Conservation (phyloP, 2,888 invertebrate genomes). For the Cerastoderma edule region DNA sequence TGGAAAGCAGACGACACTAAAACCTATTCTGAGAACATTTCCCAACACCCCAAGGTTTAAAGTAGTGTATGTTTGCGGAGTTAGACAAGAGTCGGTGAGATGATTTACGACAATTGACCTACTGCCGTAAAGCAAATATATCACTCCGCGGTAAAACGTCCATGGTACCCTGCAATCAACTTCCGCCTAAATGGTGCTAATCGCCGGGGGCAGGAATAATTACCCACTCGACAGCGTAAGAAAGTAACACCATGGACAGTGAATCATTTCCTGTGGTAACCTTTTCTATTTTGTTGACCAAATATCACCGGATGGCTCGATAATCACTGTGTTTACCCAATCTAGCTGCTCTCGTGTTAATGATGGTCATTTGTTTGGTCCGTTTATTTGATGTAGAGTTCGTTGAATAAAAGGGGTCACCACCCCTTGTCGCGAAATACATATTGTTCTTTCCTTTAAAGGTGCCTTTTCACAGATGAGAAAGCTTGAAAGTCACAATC, state of each 20-base stretch:
- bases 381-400: no score
- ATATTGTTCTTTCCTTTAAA: no score
- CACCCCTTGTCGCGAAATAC: no score
- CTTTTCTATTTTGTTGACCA: neutral
- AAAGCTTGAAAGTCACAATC: no score
- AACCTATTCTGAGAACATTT: no score
- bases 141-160: constrained; percentile 2
- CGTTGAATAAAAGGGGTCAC: no score
- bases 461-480: no score
- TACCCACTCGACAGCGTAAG: constrained; percentile 13
- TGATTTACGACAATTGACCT: neutral
- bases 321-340: constrained; percentile 20
- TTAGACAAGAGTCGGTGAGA: no score
- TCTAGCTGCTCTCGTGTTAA: constrained; percentile 18
- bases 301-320: constrained; percentile 1
- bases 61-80: no score
- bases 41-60: no score
- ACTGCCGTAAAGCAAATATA: neutral
- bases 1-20: no score
- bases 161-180: constrained; percentile 5
- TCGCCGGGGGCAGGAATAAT: neutral
- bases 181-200: constrained; percentile 1
- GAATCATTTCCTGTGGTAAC: neutral
- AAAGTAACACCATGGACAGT: neutral
- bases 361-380: no score